These are phyloP conservation scores for Dolomedes plantarius DNA, from an alignment of 2,888 invertebrate genomes.

Conservation along the genomic window DNA sequence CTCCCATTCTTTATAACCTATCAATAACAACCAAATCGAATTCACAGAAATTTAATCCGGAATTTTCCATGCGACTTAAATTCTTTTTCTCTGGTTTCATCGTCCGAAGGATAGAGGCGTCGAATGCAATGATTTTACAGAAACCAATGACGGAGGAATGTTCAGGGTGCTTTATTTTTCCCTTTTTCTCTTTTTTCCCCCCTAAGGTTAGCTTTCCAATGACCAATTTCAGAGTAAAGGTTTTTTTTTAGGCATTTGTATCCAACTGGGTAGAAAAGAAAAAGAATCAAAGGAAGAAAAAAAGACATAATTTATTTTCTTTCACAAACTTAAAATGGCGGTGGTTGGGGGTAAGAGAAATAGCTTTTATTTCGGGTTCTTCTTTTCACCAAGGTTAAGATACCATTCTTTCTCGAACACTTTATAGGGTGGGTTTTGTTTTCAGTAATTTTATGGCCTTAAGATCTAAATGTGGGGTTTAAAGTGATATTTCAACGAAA, in stretches of 20 bases:
- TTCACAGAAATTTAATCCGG: background rate
- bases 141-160: constrained; percentile 13
- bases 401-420: background rate
- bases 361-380: constrained; percentile 2
- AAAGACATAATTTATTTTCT: constrained; percentile 36
- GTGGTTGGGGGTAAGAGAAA: constrained; percentile 1
- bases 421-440: constrained; percentile 11
- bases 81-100: background rate
- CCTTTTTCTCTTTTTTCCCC: constrained; percentile 11
- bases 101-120: constrained; percentile 1
- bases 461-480: constrained; percentile 4
- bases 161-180: constrained; percentile 18
- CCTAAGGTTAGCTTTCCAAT: constrained; percentile 21
- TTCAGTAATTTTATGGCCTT: constrained; percentile 17
- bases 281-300: constrained; percentile 14
- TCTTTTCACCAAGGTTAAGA: background rate
- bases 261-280: constrained; percentile 15
- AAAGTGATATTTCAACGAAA: background rate
- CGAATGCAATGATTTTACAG: constrained; percentile 24
- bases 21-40: background rate
- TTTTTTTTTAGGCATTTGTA: constrained; percentile 17
- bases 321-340: constrained; percentile 27
- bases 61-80: background rate
- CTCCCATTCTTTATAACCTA: too few relatives aligned
- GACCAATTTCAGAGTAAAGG: constrained; percentile 25